Evolutionary conservation across 2,113 vertebrate species (phyloP).

Genomic region (Brachypodius melanocephalos): DNA sequence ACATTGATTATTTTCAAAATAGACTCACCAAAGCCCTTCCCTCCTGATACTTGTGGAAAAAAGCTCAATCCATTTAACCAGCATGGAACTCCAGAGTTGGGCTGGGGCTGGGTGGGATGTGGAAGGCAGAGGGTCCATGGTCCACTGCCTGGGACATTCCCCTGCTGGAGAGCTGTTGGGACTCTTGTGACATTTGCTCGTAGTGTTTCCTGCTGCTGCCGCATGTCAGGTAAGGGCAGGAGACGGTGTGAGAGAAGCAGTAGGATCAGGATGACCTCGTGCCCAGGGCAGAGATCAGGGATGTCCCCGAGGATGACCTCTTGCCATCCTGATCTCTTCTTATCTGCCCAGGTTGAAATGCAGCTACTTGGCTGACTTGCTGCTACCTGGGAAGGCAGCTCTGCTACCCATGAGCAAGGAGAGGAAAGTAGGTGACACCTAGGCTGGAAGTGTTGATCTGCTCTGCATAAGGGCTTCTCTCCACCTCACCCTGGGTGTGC

Average conservation of each 20-base stretch:
- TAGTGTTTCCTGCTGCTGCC: not conserved
- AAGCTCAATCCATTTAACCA: not conserved
- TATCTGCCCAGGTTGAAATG: slow-evolving; percentile 22
- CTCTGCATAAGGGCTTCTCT: not conserved
- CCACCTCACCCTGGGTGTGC: not conserved
- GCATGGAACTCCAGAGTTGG: rapidly evolving
- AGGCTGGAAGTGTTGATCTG: not conserved
- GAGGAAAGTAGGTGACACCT: not conserved
- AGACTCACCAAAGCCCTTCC: not conserved
- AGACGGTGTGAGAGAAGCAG: not conserved
- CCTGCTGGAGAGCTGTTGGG: not conserved
- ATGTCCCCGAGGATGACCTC: slow-evolving; percentile 12
- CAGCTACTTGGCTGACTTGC: not conserved
- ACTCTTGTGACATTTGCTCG: rapidly evolving
- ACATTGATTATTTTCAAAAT: not conserved
- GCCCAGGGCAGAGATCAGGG: not conserved
- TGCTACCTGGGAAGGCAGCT: not conserved
- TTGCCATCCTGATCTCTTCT: slow-evolving; percentile 35
- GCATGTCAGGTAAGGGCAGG: not conserved
- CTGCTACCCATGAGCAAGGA: not conserved
- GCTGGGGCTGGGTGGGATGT: not conserved
- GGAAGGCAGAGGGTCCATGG: rapidly evolving
- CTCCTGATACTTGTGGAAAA: not conserved
- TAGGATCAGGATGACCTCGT: not conserved
- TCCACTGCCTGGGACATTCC: rapidly evolving